Evolutionary conservation across 2,797 vertebrate genomes (phyloP).

Genomic region (Florisuga fusca): DNA sequence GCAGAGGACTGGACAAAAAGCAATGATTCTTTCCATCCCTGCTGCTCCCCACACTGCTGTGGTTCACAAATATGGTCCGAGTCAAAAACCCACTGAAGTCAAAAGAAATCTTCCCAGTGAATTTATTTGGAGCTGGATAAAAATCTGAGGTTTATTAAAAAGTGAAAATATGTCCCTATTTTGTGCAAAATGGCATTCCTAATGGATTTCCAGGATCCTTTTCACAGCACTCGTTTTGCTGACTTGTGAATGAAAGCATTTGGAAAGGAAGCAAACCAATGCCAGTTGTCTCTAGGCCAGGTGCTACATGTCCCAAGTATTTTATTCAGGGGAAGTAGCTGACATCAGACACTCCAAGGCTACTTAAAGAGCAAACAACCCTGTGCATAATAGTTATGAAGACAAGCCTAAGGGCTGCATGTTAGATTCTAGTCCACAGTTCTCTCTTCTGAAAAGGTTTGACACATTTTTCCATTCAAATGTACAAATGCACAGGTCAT

Average conservation of each 20-base stretch:
- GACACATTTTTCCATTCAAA: background rate
- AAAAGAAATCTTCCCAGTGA: background rate
- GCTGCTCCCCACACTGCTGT: background rate
- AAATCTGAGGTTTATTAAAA: background rate
- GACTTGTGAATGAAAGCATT: constrained; percentile 74
- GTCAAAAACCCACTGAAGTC: background rate
- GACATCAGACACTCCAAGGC: constrained; percentile 67
- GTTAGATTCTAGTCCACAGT: background rate
- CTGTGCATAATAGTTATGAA: background rate
- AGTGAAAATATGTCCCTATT: background rate
- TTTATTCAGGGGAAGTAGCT: constrained; percentile 76
- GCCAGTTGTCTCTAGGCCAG: constrained; percentile 69
- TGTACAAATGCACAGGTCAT: background rate
- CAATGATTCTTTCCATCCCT: background rate
- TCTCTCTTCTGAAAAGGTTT: background rate
- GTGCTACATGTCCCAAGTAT: constrained; percentile 54
- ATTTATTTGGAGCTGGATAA: background rate
- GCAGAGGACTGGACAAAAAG: background rate
- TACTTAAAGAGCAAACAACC: constrained; percentile 59
- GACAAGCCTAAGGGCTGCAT: background rate
- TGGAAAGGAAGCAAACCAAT: constrained; percentile 69
- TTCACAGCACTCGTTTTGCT: background rate
- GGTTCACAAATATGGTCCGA: background rate
- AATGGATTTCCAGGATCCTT: background rate
- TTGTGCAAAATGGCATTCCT: background rate